Evolutionary conservation across 2,797 vertebrate species (phyloP), one percentile per base, ranked within the genome.

Genomic region (Menidia menidia): DNA sequence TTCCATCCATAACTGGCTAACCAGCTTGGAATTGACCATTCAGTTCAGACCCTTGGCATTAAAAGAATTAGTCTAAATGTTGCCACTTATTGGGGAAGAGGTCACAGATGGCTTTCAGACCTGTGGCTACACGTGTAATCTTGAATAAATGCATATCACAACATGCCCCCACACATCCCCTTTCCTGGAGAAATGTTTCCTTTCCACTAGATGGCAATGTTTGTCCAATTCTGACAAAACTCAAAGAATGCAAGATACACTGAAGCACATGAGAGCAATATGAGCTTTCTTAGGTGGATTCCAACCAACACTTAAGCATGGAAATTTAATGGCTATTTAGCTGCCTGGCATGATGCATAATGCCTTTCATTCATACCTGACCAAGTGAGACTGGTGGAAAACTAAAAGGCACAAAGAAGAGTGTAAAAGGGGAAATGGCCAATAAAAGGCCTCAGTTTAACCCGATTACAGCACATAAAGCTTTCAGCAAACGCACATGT

Each of bases 171-270:
- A 39, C 2, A 1, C 7, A 3, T 10, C 16, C 18, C 16, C 12
- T 2, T 39, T 33, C 11, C 41, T 86, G 91, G 65, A 81, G 13
- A 12, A 11, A 18, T 41, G 13, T 33, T 1, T n/a, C 5, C 4
- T 12, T 1, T 64, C 91, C 94, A 90, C 80, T 85, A 93, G 94
- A 78, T 85, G 92, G 92, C 61, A 52, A 19, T 85, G 54, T 75
- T 74, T 4, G n/a, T 42, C 64, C 60, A 84, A 18, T 61, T 60
- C 66, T 45, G 7, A 0, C 31, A n/a, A 15, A 31, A 13, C 43
- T 57, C 9, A 43, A 45, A 14, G 2, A 1, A 41, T 66, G 25
- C 4, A 42, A 12, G 43, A 7, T 11, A n/a, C 9, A 30, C 14
- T 33, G 53, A 64, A 67, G 51, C 50, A 44, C 16, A 66, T 5